Evolutionary conservation across 2,888 invertebrate species (phyloP).

Genomic region (Lycia hirtaria): DNA sequence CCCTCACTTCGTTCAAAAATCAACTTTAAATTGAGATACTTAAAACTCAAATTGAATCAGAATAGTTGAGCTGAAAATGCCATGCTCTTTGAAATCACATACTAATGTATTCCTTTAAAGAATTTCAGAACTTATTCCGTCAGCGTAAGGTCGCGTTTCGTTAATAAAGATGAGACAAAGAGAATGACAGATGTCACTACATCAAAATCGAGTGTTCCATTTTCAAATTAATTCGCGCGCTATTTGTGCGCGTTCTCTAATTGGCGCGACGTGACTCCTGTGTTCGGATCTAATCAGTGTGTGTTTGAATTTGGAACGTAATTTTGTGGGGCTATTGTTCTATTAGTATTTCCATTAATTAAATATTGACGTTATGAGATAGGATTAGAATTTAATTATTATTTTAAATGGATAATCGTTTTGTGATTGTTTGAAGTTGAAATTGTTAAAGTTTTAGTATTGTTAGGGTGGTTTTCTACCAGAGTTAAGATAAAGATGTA

Average conservation of each 20-base stretch:
- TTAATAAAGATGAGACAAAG: conserved; percentile 35
- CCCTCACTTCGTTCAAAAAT: conserved; percentile 6
- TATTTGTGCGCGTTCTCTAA: conserved; percentile 69
- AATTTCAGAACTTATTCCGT: conserved; percentile 8
- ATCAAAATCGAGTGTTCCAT: conserved; percentile 84
- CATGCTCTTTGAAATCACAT: conserved; percentile 54
- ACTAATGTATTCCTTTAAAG: background rate
- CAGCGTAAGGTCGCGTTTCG: conserved; percentile 39
- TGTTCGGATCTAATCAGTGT: conserved; percentile 68
- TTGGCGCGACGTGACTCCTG: conserved; percentile 81
- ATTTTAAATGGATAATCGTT: background rate
- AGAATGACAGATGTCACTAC: conserved; percentile 78
- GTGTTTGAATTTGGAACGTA: conserved; percentile 76
- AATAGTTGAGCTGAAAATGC: conserved; percentile 41
- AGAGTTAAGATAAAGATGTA: too few species aligned
- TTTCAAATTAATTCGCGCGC: conserved; percentile 78
- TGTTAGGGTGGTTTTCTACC: too few species aligned
- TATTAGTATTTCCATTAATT: conserved; percentile 40
- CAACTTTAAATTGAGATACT: conserved; percentile 35
- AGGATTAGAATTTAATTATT: background rate
- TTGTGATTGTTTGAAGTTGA: too few species aligned
- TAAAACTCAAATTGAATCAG: conserved; percentile 49
- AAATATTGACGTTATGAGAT: conserved; percentile 11
- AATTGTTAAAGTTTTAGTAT: too few species aligned
- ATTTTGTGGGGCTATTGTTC: conserved; percentile 69